Base-by-base conservation (phyloP, 2,888 invertebrate genomes). In the Conops quadrifasciatus region DNA sequence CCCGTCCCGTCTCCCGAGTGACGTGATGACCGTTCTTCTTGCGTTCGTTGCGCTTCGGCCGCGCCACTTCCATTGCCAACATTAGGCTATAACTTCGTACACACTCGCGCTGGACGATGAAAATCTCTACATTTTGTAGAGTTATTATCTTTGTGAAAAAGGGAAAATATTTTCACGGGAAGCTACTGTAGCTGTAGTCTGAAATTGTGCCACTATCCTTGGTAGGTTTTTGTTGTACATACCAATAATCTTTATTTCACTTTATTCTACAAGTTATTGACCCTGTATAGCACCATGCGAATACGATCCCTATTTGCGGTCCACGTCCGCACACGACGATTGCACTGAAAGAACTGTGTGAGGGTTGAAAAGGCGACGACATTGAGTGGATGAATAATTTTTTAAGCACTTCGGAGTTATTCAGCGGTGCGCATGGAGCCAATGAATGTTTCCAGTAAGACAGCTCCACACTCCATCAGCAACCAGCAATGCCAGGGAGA, bases 301-400 rank as follows among this genome's bases (percentile, higher is more conserved):
- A 15, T 58, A 11, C 67, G 70, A 45, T 45, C 56, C 58, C 74
- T 72, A 75, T 73, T 71, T 71, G 76, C 79, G 80, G 71, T 78
- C 26, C 28, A 73, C 80, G 83, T 82, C 83, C 80, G 81, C 77
- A 81, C 84, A 78, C 77, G 74, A 79, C 82, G 82, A 82, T 80
- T 83, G 80, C 80, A 80, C 81, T 81, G 77, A 81, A 81, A 81
- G 80, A 78, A 83, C 83, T 84, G 81, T 77, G 73, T 72, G 76
- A 76, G 77, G 75, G 77, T 77, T 77, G 78, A 77, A 77, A 76
- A 75, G 74, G 60, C 72, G 64, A 67, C 66, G 74, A 72, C 73
- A 76, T 73, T 71, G 73, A 67, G 63, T 62, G 69, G 69, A 70
- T 70, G 69, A 70, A 63, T 63, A 56, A 56, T 70, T 64, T 69